These are phyloP conservation scores for Phortica magna DNA, from an alignment of 2,888 invertebrate genomes.

Conservation along the genomic window DNA sequence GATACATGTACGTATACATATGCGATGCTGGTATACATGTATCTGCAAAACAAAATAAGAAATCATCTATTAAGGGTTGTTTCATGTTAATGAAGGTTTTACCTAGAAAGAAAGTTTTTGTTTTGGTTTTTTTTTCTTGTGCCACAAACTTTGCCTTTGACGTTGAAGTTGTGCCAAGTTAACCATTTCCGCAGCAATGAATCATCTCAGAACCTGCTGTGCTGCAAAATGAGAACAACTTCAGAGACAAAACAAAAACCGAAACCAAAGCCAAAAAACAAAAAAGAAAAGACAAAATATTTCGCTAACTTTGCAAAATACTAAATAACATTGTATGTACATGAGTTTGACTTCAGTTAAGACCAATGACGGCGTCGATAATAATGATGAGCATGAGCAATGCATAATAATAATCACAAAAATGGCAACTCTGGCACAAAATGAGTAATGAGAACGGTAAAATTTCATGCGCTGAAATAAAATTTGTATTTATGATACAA, in stretches of 20 bases:
- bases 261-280: constrained; percentile 11
- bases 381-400: not conserved
- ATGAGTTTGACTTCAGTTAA: constrained; percentile 4
- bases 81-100: constrained; percentile 62
- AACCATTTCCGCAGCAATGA: constrained; percentile 40
- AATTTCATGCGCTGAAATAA: constrained; percentile 27
- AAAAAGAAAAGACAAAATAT: constrained; percentile 17
- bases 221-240: constrained; percentile 1
- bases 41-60: constrained; percentile 34
- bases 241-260: constrained; percentile 38
- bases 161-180: constrained; percentile 47
- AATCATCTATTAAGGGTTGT: constrained; percentile 52
- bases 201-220: constrained; percentile 37
- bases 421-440: constrained; percentile 43
- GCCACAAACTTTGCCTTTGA: constrained; percentile 32
- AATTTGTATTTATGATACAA: not conserved
- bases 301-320: constrained; percentile 58
- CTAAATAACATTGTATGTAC: constrained; percentile 10
- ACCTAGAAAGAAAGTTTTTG: constrained; percentile 37
- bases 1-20: constrained; percentile 7
- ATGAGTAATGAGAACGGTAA: constrained; percentile 40
- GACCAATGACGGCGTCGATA: not conserved
- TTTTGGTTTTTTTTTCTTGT: not conserved
- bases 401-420: constrained; percentile 55
- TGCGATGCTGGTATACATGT: not conserved